Evolutionary conservation across 2,113 vertebrate genomes (phyloP).

Genomic region (Gracilinanus agilis): DNA sequence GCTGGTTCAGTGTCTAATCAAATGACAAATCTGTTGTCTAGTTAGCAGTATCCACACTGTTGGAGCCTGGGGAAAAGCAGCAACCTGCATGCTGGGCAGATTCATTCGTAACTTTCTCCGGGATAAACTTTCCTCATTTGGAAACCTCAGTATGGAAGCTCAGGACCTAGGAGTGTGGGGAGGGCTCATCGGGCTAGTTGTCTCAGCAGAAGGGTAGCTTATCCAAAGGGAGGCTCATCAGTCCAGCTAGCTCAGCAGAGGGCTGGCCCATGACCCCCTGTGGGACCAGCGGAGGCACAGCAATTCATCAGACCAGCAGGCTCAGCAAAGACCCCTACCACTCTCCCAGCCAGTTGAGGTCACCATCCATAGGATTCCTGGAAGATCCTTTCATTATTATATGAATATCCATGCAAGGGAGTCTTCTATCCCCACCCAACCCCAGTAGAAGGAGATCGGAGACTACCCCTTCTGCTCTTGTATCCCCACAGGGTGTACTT

Average conservation of each 20-base stretch:
- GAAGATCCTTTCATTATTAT: background rate
- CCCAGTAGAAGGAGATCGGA: background rate
- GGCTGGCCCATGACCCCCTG: background rate
- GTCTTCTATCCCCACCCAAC: background rate
- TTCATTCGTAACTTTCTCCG: constrained; percentile 59
- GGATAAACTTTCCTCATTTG: constrained; percentile 21
- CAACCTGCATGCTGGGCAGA: constrained; percentile 57
- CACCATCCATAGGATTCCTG: background rate
- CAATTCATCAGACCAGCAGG: background rate
- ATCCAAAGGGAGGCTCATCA: too few relatives aligned
- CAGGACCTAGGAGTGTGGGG: background rate
- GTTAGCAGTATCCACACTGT: constrained; percentile 78
- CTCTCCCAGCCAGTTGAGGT: background rate
- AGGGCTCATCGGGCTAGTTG: background rate
- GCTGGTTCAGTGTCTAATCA: constrained; percentile 75
- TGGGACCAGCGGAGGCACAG: background rate
- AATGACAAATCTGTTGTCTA: constrained; percentile 82
- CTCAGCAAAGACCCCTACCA: too few relatives aligned
- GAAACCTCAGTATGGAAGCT: background rate
- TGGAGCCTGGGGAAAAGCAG: constrained; percentile 64
- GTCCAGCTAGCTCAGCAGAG: background rate
- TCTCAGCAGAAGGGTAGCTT: background rate
- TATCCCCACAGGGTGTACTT: too few relatives aligned
- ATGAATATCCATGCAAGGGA: background rate
- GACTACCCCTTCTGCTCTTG: background rate